Evolutionary conservation across 2,113 vertebrate genomes (phyloP).

Genomic region (Eleginops maclovinus): DNA sequence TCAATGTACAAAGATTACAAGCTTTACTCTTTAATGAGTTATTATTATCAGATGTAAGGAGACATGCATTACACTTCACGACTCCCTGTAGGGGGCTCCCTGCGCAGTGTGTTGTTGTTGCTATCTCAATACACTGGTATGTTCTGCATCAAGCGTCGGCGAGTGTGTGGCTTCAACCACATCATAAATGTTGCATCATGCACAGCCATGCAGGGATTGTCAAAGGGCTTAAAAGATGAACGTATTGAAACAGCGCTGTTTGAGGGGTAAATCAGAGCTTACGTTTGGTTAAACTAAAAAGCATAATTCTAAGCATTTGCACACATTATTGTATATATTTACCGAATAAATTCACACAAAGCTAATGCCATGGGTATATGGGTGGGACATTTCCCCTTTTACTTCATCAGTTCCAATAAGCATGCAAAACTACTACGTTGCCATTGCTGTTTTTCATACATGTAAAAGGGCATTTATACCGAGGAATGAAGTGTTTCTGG

Average conservation of each 20-base stretch:
- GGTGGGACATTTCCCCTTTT: background rate
- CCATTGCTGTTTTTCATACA: constrained; percentile 40
- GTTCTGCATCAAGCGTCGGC: constrained; percentile 19
- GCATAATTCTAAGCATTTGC: too few relatives aligned
- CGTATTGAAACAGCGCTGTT: background rate
- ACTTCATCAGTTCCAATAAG: constrained; percentile 48
- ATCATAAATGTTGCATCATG: constrained; percentile 22
- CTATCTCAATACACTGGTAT: constrained; percentile 55
- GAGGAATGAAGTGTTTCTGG: constrained; percentile 52
- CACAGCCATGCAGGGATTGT: background rate
- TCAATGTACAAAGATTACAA: constrained; percentile 12
- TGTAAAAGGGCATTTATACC: constrained; percentile 40
- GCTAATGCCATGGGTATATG: too few relatives aligned
- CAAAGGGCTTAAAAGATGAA: constrained; percentile 16
- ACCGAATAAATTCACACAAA: too few relatives aligned
- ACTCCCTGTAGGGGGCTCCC: constrained; percentile 9
- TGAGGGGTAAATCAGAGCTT: constrained; percentile 16
- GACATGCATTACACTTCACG: background rate
- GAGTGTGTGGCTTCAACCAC: background rate
- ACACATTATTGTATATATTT: too few relatives aligned
- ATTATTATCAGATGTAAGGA: constrained; percentile 32
- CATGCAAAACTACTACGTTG: constrained; percentile 35
- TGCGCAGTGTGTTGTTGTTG: constrained; percentile 29
- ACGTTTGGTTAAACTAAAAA: too few relatives aligned
- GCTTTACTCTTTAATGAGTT: constrained; percentile 41